phyloP scores from a whole-genome alignment of 1,140 invertebrate species.

The Drosophila tristis region DNA sequence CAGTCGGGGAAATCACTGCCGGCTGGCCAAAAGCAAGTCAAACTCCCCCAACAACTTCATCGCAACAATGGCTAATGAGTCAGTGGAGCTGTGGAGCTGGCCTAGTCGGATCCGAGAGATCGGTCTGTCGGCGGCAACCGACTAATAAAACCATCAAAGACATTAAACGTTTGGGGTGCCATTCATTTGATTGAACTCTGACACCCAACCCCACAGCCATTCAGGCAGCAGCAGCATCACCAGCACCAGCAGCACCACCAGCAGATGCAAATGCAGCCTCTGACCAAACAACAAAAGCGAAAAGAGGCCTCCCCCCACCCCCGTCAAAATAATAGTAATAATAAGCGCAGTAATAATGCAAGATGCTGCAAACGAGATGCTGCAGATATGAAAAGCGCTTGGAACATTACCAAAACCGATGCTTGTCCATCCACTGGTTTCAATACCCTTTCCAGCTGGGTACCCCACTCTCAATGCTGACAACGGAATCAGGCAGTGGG shows the following conservation, averaged over 20 bases:
- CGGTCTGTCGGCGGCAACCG: slow-evolving; percentile 60
- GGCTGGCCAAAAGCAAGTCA: slow-evolving; percentile 44
- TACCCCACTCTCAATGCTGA: no score
- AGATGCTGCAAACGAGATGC: slow-evolving; percentile 66
- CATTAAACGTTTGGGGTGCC: slow-evolving; percentile 81
- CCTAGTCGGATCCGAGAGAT: slow-evolving; percentile 15
- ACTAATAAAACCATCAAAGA: slow-evolving; percentile 80
- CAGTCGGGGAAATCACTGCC: slow-evolving; percentile 64
- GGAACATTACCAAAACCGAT: slow-evolving; percentile 51
- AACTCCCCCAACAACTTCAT: slow-evolving; percentile 71
- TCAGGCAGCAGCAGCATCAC: slow-evolving; percentile 2
- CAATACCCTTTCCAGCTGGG: slow-evolving; percentile 10
- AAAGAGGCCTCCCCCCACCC: slow-evolving; percentile 14
- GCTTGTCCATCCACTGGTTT: slow-evolving; percentile 23
- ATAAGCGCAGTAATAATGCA: slow-evolving; percentile 66
- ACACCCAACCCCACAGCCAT: slow-evolving; percentile 48
- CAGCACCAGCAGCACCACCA: not conserved
- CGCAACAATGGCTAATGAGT: slow-evolving; percentile 80
- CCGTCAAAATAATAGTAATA: slow-evolving; percentile 70
- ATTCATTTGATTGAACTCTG: slow-evolving; percentile 80
- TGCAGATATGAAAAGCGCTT: slow-evolving; percentile 61
- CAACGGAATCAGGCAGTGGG: no score
- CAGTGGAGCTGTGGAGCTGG: slow-evolving; percentile 40
- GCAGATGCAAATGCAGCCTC: slow-evolving; percentile 45
- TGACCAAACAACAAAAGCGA: slow-evolving; percentile 37